Base-by-base conservation (phyloP, 2,113 vertebrate species). In the Phaethon lepturus region DNA sequence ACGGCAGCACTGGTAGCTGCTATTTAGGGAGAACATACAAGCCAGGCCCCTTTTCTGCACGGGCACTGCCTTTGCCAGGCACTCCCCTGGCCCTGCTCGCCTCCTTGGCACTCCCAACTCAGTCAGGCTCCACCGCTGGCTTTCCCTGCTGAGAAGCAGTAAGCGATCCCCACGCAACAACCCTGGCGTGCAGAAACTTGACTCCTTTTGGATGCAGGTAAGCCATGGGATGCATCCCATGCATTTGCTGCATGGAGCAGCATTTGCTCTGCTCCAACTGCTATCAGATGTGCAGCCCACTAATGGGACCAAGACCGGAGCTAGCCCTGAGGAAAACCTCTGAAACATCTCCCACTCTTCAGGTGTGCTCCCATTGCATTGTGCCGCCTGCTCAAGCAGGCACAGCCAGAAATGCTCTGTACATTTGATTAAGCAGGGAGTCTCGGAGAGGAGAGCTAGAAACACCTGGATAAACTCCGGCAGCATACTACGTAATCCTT, bases 231-330 rank as follows among this genome's bases (percentile, higher is more conserved):
- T 23, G 49, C 49, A 31, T 38, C 50, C 16, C 52, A 79, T 47
- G 75, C 86, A 53, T 0, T 38, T 38, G 38, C 38, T 38, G 38
- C 38, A 38, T 38, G 38, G 38, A 38, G 38, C 38, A 38, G 2
- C 8, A 40, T 7, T 15, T 0, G 0, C 78, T 47, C 17, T 13
- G 17, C 7, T 69, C 49, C 0, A 0, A 28, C 45, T 45, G 29
- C 19, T 59, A 16, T 55, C 2, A 12, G 28, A 44, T 12, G 17
- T 1, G 10, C n/a, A 42, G 59, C 40, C 40, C 8, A 0, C 14
- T 35, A 19, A 16, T 2, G 7, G 59, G 26, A 66, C 28, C 20
- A 49, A 38, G 49, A 40, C 23, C 31, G 19, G 55, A 4, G 1
- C 20, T 33, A 17, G 25, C 11, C 6, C 26, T 12, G 29, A 29